Evolutionary conservation across 2,888 invertebrate genomes (phyloP), one percentile per base, ranked within the genome.

Genomic region (Agonopterix arenella): DNA sequence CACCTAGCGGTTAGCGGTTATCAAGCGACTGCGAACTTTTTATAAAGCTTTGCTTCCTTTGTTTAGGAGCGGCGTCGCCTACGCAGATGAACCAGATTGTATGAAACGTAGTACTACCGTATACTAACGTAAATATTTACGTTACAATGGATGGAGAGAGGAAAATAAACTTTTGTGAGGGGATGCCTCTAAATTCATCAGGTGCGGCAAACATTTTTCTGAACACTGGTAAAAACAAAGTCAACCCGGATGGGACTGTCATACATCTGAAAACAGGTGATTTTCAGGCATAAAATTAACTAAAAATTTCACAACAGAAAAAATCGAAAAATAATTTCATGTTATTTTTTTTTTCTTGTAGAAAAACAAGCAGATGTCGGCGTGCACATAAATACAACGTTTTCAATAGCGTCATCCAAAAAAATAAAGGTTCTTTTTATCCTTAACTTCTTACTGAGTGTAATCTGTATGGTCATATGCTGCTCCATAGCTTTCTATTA

Each of bases 361-460:
- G 86, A 81, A 53, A 84, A 82, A 55, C 78, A 81, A 28, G 68
- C 84, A 37, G 86, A 88, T 61, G 80, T 86, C 64, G 88, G 85
- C 59, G 80, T 88, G 48, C 86, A 88, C 61, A 84, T 88, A 62
- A 86, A 88, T 62, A 86, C 88, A 38, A 88, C 86, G 50, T 76
- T 85, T 61, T 80, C 85, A 49, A 79, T 86, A 69, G 85, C 84
- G 79, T 85, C 88, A 80, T 85, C 85, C 70, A 86, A 84, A 83
- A 88, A 86, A 82, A 79, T 88, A 60, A 84, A 76, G 70, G 71
- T 85, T 57, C 70, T 88, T 64, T 83, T 88, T 65, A 66, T 85
- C 49, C 62, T 86, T 48, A 88, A 84, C 70, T 84, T 88, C 70
- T 74, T 86, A 59, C 68, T 88, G 54, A 80, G 82, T 59, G 66